Evolutionary conservation across 2,888 invertebrate genomes (phyloP).

Genomic region (Pristionchus entomophagus): DNA sequence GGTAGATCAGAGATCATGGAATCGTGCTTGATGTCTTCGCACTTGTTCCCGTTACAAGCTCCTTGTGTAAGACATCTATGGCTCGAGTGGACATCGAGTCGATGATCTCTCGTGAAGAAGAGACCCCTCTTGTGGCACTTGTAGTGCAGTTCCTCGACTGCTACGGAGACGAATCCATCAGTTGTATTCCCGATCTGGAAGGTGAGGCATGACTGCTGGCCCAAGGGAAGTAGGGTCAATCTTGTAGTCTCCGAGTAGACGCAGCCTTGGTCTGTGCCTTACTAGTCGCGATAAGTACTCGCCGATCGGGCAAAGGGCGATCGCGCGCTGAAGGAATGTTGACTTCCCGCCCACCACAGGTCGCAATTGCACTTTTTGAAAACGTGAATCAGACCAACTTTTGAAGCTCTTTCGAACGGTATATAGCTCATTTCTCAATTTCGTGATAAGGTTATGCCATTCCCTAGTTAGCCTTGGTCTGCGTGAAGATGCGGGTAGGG

Average conservation of each 20-base stretch:
- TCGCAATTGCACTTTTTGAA: no score
- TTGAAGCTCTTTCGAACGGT: no score
- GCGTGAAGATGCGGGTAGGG: background rate
- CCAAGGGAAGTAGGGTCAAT: constrained; percentile 21
- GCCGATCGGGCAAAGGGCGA: no score
- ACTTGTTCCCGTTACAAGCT: background rate
- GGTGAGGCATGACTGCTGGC: constrained; percentile 17
- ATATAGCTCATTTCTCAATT: no score
- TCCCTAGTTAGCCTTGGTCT: no score
- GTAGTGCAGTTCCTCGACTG: constrained; percentile 2
- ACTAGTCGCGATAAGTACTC: no score
- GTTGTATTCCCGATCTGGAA: background rate
- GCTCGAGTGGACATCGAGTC: background rate
- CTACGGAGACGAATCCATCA: constrained; percentile 18
- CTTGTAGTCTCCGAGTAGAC: constrained; percentile 28
- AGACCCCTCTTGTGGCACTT: background rate
- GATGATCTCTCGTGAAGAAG: constrained; percentile 32
- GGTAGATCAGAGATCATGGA: constrained; percentile 8
- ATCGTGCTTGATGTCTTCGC: background rate
- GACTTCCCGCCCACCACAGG: no score
- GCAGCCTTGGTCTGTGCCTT: background rate
- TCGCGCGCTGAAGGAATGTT: no score
- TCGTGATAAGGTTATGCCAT: no score
- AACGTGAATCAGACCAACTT: no score
- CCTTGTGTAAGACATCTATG: background rate